Base-by-base conservation (phyloP, 2,888 invertebrate species). In the Hemithea aestivaria region DNA sequence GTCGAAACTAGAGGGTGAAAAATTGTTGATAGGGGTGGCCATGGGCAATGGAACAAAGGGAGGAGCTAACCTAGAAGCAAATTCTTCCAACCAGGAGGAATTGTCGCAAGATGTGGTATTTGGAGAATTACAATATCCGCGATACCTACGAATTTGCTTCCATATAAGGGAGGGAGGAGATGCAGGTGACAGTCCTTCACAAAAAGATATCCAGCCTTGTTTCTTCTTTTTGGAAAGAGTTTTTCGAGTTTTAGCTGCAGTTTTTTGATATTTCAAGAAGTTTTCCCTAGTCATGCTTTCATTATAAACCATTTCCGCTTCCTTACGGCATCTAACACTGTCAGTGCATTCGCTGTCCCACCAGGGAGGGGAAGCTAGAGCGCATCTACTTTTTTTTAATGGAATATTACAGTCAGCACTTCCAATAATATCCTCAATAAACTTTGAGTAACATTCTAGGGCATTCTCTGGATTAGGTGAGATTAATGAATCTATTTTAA, bases 281-380 rank as follows among this genome's bases (percentile, higher is more conserved):
- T 45, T 36, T 12, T 31, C 21, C 6, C 7, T 1, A 1, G 35
- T 25, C 43, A 43, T 35, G 6, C 7, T 6, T 1, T 3, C 0
- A 7, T 30, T 29, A 11, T 35, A 44, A 1, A 6, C 12, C 2
- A 7, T 8, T 27, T 44, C 44, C 2, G 33, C 26, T 6, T 25
- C n/a, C 7, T 36, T 36, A 6, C 39, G 11, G 10, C 10, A 20
- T n/a, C 1, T 3, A 0, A 33, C 21, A n/a, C 26, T 27, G 6
- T 21, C 1, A 7, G 42, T 31, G n/a, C 42, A 43, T 2, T 38
- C 38, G 1, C 27, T 2, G n/a, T 38, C 38, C 42, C 42, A 43
- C 42, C 42, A 43, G 0, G 39, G 43, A n/a, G 36, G 23, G 7
- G 36, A 41, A 9, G 9, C 10, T 23, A 12, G 33, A 22, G 7